phyloP scores from a whole-genome alignment of 2,797 vertebrate genomes.

The Bradypodion ventrale region DNA sequence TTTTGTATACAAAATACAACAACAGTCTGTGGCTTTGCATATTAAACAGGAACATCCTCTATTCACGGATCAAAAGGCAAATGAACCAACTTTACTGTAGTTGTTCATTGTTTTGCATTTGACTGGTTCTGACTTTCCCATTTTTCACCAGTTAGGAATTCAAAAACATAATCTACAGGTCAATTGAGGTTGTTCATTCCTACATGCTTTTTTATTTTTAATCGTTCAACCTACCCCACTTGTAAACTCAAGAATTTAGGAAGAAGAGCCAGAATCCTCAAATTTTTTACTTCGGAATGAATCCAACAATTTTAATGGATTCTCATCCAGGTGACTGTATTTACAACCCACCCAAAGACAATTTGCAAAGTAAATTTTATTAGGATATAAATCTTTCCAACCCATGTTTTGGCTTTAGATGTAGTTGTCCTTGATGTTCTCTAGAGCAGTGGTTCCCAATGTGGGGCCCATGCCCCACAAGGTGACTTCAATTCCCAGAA shows the following conservation, averaged over 20 bases:
- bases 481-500: too few species aligned
- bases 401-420: not conserved
- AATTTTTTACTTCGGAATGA: not conserved
- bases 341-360: not conserved
- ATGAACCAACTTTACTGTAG: slow-evolving; percentile 49
- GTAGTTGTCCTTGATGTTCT: not conserved
- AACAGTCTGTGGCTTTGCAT: slow-evolving; percentile 57
- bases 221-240: not conserved
- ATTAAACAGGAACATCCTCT: slow-evolving; percentile 64
- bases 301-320: not conserved
- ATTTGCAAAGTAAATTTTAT: not conserved
- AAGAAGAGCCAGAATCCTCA: not conserved
- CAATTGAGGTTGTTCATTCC: not conserved
- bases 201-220: not conserved
- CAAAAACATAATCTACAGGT: not conserved
- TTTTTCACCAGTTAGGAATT: slow-evolving; percentile 13
- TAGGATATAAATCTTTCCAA: not conserved
- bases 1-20: slow-evolving; percentile 52
- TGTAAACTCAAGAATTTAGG: not conserved
- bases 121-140: slow-evolving; percentile 19
- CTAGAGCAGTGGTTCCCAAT: too few species aligned
- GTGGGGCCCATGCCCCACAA: too few species aligned
- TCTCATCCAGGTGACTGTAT: not conserved
- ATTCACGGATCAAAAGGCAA: slow-evolving; percentile 60
- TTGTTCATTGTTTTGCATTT: slow-evolving; percentile 33